A percentile compares a stretch with the other conserved stretches of the same genome.
Conservation (phyloP, 1,140 invertebrate genomes). For the Rhagoletis zephyria region DNA sequence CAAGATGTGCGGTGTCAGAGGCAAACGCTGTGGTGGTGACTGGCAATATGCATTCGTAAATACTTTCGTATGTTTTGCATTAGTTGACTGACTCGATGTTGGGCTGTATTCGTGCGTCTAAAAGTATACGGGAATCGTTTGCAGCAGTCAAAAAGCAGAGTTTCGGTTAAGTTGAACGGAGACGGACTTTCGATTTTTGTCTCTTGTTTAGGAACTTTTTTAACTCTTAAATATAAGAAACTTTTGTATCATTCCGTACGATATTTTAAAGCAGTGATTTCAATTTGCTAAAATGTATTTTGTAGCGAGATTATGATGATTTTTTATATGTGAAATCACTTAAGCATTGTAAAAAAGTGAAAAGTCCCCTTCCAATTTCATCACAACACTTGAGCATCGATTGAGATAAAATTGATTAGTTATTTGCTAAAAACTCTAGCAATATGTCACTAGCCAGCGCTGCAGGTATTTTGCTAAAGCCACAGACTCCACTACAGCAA, state of each 20-base stretch:
- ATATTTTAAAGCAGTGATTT: neutral
- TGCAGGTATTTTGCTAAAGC: constrained; percentile 76
- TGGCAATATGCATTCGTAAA: neutral
- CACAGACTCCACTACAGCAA: constrained; percentile 84
- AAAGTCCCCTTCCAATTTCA: constrained; percentile 28
- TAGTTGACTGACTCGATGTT: constrained; percentile 30
- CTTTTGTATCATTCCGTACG: neutral
- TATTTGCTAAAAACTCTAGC: neutral
- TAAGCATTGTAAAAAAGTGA: neutral
- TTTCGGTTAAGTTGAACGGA: constrained; percentile 28
- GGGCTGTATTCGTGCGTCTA: constrained; percentile 1
- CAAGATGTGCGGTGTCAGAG: neutral
- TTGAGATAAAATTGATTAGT: neutral
- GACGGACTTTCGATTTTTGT: constrained; percentile 40
- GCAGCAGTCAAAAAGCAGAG: constrained; percentile 20
- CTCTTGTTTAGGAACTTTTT: neutral
- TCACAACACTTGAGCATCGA: neutral
- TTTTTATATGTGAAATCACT: neutral
- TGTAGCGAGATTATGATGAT: neutral
- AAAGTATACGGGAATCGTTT: constrained; percentile 19
- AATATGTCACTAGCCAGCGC: constrained; percentile 78
- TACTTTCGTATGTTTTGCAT: neutral
- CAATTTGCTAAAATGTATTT: constrained; percentile 40
- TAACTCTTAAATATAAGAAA: neutral
- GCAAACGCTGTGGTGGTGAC: neutral